phyloP scores from a whole-genome alignment of 2,797 vertebrate species.

The Darevskia nairensis region DNA sequence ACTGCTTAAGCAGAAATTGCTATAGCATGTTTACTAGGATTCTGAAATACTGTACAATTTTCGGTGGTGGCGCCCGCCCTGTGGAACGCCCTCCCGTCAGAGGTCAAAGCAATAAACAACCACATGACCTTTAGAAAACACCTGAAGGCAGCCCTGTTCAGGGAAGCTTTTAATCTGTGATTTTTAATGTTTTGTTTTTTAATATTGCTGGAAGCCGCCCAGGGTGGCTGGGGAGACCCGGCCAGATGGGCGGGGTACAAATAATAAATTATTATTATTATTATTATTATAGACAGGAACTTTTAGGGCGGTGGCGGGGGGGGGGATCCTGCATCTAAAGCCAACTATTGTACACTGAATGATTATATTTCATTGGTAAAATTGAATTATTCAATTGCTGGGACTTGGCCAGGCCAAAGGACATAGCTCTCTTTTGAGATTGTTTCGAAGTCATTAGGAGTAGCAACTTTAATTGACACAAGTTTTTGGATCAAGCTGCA shows the following conservation, averaged over 20 bases:
- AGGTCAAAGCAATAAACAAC: too few relatives aligned
- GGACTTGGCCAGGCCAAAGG: background rate
- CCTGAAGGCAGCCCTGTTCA: too few relatives aligned
- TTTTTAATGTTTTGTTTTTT: too few relatives aligned
- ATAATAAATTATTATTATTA: too few relatives aligned
- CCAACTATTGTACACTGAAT: background rate
- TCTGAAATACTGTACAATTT: background rate
- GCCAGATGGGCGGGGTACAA: too few relatives aligned
- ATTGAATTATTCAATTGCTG: background rate
- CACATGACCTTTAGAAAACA: too few relatives aligned
- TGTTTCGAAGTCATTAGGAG: background rate
- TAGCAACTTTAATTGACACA: background rate
- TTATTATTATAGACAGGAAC: background rate
- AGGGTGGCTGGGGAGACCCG: too few relatives aligned
- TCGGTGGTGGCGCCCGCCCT: too few relatives aligned
- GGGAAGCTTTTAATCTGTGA: too few relatives aligned
- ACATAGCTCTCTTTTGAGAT: background rate
- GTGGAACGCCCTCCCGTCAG: too few relatives aligned
- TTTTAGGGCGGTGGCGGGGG: too few relatives aligned
- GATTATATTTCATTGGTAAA: conserved; percentile 1
- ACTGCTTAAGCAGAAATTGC: background rate
- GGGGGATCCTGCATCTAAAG: background rate
- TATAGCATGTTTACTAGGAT: background rate
- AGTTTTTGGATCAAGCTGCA: background rate
- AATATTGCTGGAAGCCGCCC: too few relatives aligned